phyloP scores from a whole-genome alignment of 2,113 vertebrate species.

The Cygnus buccinator region DNA sequence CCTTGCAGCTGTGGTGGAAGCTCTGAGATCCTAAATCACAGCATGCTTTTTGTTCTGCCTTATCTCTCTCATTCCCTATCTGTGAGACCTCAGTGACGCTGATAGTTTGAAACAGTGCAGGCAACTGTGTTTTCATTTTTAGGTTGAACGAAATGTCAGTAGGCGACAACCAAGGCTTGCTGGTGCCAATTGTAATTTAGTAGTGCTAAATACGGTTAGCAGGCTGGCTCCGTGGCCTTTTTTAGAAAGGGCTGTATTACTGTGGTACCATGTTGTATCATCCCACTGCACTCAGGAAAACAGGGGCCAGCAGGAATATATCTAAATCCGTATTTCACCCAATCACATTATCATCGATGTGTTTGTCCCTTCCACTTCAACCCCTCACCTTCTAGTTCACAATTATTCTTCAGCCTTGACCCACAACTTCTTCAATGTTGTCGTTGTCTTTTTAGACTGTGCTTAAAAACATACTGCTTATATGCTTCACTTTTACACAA shows the following conservation, averaged over 20 bases:
- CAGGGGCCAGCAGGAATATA: neutral
- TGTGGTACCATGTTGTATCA: slow-evolving; percentile 27
- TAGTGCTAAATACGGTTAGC: slow-evolving; percentile 63
- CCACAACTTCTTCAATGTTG: neutral
- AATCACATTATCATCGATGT: neutral
- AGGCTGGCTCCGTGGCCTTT: slow-evolving; percentile 38
- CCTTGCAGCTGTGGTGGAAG: accelerated
- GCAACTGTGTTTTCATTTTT: slow-evolving; percentile 40
- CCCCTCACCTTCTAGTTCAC: neutral
- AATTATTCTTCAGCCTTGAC: neutral
- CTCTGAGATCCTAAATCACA: neutral
- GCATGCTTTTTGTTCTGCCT: neutral
- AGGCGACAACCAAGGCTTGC: slow-evolving; percentile 44
- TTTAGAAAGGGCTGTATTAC: slow-evolving; percentile 54
- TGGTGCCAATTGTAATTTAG: slow-evolving; percentile 30
- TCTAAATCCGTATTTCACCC: neutral
- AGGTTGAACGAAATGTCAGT: slow-evolving; percentile 63
- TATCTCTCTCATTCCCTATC: neutral
- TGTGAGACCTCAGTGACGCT: neutral
- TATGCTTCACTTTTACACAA: neutral
- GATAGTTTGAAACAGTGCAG: neutral
- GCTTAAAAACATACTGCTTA: neutral
- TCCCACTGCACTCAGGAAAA: neutral
- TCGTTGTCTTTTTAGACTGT: neutral
- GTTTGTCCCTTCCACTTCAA: neutral